Conservation (phyloP, 2,797 vertebrate genomes). For the Champsocephalus gunnari region DNA sequence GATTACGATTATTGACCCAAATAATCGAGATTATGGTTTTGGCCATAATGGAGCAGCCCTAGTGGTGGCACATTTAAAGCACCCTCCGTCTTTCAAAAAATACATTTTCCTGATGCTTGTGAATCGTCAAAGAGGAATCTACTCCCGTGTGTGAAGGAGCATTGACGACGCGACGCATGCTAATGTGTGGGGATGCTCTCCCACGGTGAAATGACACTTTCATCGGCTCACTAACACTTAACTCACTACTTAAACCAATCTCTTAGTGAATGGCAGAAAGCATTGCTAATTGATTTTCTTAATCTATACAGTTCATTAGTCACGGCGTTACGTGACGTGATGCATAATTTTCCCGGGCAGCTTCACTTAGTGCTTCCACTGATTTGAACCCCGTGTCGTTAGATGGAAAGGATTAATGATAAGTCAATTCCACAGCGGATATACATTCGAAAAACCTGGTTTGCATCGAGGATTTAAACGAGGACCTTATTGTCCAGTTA, state of each 20-base stretch:
- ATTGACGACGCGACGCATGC: constrained; percentile 26
- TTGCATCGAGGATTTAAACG: neutral
- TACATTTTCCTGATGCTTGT: neutral
- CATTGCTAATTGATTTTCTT: constrained; percentile 43
- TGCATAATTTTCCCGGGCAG: constrained; percentile 22
- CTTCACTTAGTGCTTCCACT: constrained; percentile 14
- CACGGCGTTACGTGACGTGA: constrained; percentile 17
- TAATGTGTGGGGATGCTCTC: constrained; percentile 42
- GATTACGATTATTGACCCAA: too few relatives aligned
- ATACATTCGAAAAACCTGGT: neutral
- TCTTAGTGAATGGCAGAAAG: constrained; percentile 26
- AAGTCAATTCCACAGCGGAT: neutral
- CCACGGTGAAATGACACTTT: constrained; percentile 66
- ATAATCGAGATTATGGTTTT: too few relatives aligned
- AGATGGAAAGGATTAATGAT: constrained; percentile 3
- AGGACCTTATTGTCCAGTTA: neutral
- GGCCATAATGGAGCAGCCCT: too few relatives aligned
- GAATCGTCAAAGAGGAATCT: neutral
- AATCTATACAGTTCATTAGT: constrained; percentile 47
- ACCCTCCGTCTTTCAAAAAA: neutral
- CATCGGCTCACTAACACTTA: constrained; percentile 73
- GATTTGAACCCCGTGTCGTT: neutral
- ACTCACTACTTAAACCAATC: constrained; percentile 51
- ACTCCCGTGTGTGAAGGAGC: constrained; percentile 4
- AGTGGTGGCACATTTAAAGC: neutral